Base-by-base conservation (phyloP, 2,888 invertebrate genomes). In the Rapana venosa region DNA sequence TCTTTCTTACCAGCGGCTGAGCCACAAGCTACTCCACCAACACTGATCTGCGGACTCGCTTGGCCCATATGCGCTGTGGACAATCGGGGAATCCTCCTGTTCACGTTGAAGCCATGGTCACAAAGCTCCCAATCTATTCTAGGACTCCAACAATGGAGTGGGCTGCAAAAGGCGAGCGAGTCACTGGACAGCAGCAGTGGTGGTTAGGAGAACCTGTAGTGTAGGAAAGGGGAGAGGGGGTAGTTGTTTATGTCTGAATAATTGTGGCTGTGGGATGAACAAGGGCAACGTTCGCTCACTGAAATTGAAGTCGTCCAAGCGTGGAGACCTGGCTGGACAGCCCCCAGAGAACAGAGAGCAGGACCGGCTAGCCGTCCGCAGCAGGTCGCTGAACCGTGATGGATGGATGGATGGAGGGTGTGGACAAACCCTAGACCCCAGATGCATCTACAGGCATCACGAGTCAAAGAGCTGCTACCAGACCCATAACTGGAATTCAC, bases 221-320 rank as follows among this genome's bases (percentile, higher is more conserved):
- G 47, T 74, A n/a, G 26, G 26, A 22, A 22, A 70, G 70, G 70
- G 26, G 20, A 30, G 74, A 74, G n/a, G 74, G n/a, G 74, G n/a
- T n/a, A 15, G 32, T 32, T 32, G 77, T 79, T 79, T 79, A 79
- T 79, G 77, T 79, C 30, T 32, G 32, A 79, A 32, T 32, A 79
- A 79, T 79, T 15, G 77, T 35, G 32, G 77, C 77, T 8, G 32
- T 20, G 32, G 13, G 26, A 32, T 79, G 77, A 79, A 32, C 77
- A 79, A 79, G 77, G 8, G 77, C 77, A 79, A 79, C 77, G 17
- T 15, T 79, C 77, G 13, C 32, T 32, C 77, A 17, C 77, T 26
- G 77, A 79, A 79, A 79, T 79, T 79, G 77, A 79, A 79, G 35
- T 79, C 77, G 32, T 32, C 77, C 15, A 79, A 79, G 15, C 77